phyloP scores from a whole-genome alignment of 2,888 invertebrate genomes.

The Cepaea hortensis region DNA sequence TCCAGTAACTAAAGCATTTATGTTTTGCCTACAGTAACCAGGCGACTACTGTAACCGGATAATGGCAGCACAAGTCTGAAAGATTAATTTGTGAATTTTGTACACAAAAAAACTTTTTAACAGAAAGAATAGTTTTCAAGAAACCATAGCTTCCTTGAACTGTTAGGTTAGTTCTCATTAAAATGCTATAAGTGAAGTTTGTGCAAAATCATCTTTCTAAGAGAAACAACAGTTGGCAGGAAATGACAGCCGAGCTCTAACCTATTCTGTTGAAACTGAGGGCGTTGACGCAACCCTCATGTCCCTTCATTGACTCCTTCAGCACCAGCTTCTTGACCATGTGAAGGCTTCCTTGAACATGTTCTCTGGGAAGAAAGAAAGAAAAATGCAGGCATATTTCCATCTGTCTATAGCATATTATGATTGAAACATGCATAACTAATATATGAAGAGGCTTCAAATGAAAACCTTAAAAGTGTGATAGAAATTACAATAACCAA shows the following conservation, averaged over 20 bases:
- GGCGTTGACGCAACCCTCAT: constrained; percentile 93
- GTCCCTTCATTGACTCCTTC: constrained; percentile 85
- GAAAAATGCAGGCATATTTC: not conserved
- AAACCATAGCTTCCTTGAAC: too few species aligned
- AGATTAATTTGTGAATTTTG: too few species aligned
- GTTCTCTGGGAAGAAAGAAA: constrained; percentile 75
- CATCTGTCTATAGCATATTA: not conserved
- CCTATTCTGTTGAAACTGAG: constrained; percentile 90
- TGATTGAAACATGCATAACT: not conserved
- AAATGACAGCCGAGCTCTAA: constrained; percentile 50
- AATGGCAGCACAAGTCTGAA: too few species aligned
- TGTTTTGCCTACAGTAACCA: too few species aligned
- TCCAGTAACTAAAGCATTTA: too few species aligned
- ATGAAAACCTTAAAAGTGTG: too few species aligned
- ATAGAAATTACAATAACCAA: too few species aligned
- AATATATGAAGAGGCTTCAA: too few species aligned
- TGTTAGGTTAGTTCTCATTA: too few species aligned
- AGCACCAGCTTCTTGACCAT: constrained; percentile 88
- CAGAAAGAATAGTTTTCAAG: too few species aligned
- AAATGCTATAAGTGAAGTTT: not conserved
- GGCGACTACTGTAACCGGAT: too few species aligned
- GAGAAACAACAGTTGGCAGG: not conserved
- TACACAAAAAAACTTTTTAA: too few species aligned
- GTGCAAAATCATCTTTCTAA: not conserved
- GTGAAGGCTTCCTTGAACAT: constrained; percentile 88